Evolutionary conservation across 2,113 vertebrate genomes (phyloP), one percentile per base, ranked within the genome.

Genomic region (Electrona antarctica): DNA sequence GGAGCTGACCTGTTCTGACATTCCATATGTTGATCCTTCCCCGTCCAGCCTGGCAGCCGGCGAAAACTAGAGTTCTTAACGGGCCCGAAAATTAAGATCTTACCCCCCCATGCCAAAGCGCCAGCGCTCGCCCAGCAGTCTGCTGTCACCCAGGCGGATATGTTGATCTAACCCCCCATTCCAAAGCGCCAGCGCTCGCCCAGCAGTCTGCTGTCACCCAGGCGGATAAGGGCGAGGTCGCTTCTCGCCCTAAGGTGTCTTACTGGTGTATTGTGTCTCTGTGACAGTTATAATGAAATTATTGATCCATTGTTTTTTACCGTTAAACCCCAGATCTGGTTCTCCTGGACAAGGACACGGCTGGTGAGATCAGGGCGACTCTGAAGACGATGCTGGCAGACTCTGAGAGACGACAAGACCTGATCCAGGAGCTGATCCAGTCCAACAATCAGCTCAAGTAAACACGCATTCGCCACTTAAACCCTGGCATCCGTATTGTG

Each of bases 381-480:
- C 86, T 98, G 81, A 91, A 85, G 90, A 93, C 86, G 0, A 88
- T 98, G 90, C 62, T 96, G 69, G 91, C 92, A 10, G 95, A 97
- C 77, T 95, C 92, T 0, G 92, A 94, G 33, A 88, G 93, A 47
- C 93, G 95, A 63, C 94, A 95, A 78, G 91, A 83, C 4, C 76
- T 97, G 48, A 94, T 95, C 72, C 93, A 92, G 79, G 95, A 95
- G 64, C 93, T 98, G 41, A 90, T 96, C 80, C 90, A 94, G 79
- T 83, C 88, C 12, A 97, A 97, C 88, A 93, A 69, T 41, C 88
- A 83, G 15, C 93, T 97, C 48, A 95, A 95, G 96, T 97, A 88
- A 93, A 86, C 59, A 0, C 21, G n/a, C 10, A 0, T 7, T 45
- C 9, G 21, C 1, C 21, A 21, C 21, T 21, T 21, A 21, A 21